Evolutionary conservation across 2,113 vertebrate genomes (phyloP).

Genomic region (Oophaga pumilio): DNA sequence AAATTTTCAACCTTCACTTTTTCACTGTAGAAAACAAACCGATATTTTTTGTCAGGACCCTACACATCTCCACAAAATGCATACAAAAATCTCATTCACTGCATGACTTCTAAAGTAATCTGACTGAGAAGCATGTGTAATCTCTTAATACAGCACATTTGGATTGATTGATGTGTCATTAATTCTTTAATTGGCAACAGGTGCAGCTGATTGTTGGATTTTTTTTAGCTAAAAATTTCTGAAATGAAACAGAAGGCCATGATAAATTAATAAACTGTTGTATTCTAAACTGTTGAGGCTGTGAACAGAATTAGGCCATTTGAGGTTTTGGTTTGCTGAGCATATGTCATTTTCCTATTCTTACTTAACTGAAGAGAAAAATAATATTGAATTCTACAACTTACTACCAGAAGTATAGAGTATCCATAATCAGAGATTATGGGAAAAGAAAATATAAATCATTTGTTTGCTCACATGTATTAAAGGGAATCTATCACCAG

Average conservation of each 20-base stretch:
- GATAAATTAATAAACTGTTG: conserved; percentile 86
- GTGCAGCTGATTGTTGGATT: conserved; percentile 75
- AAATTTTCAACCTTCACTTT: neutral
- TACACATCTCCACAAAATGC: neutral
- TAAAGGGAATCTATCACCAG: too few relatives aligned
- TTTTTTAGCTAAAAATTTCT: conserved; percentile 77
- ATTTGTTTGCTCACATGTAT: too few relatives aligned
- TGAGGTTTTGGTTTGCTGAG: conserved; percentile 59
- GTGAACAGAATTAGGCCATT: conserved; percentile 75
- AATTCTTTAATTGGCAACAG: conserved; percentile 87
- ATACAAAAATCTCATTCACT: conserved; percentile 18
- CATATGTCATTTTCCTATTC: neutral
- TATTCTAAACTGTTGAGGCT: conserved; percentile 81
- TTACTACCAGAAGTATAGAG: neutral
- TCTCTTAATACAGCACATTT: conserved; percentile 60
- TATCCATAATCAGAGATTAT: too few relatives aligned
- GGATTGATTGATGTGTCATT: conserved; percentile 82
- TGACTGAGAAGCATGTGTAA: conserved; percentile 32
- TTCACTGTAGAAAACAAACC: neutral
- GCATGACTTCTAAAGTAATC: conserved; percentile 27
- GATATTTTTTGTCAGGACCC: neutral
- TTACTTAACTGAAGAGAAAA: neutral
- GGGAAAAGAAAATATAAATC: too few relatives aligned
- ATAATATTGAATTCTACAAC: neutral
- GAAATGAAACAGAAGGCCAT: conserved; percentile 83